A percentile compares a stretch with the other conserved stretches of the same genome.
phyloP scores from a whole-genome alignment of 64 coral and sea anemone genomes.

The Catalaphyllia jardinei region DNA sequence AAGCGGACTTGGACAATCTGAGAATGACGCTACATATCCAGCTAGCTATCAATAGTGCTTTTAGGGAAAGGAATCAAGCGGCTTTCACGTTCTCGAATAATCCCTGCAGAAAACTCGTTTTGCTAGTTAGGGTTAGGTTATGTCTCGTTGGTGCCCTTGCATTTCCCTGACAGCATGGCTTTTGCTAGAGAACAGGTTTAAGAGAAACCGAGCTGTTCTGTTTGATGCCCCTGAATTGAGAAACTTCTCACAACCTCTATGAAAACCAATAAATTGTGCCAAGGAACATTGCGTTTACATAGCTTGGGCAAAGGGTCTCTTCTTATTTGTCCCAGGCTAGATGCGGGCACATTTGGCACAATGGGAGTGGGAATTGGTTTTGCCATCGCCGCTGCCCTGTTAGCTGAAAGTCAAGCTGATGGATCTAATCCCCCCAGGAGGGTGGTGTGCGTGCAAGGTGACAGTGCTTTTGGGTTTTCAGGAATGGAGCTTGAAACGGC shows the following conservation, averaged over 20 bases:
- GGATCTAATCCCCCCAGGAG: conserved; percentile 44
- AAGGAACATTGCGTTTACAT: not conserved
- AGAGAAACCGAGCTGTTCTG: too few relatives aligned
- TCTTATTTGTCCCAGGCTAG: conserved; percentile 59
- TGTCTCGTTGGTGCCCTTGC: too few relatives aligned
- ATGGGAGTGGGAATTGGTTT: conserved; percentile 97
- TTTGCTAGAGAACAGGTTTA: too few relatives aligned
- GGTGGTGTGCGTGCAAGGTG: conserved; percentile 97
- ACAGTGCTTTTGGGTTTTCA: conserved; percentile 98
- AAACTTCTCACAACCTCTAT: not conserved
- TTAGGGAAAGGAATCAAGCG: too few relatives aligned
- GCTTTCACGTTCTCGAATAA: too few relatives aligned
- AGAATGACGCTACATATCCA: too few relatives aligned
- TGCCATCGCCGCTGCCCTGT: conserved; percentile 94
- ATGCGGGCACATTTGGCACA: conserved; percentile 98
- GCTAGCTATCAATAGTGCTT: too few relatives aligned
- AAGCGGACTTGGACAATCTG: too few relatives aligned
- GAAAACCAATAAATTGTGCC: not conserved
- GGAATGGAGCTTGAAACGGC: conserved; percentile 99
- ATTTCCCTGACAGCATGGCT: too few relatives aligned
- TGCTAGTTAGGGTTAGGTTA: too few relatives aligned
- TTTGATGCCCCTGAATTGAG: too few relatives aligned
- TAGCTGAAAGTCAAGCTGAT: conserved; percentile 58
- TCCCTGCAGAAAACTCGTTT: too few relatives aligned
- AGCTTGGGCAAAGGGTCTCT: not conserved